Percentiles rank a stretch among this genome's conserved stretches.
Evolutionary conservation across 2,888 invertebrate species (phyloP).

Genomic region (Caenorhabditis drosophilae): DNA sequence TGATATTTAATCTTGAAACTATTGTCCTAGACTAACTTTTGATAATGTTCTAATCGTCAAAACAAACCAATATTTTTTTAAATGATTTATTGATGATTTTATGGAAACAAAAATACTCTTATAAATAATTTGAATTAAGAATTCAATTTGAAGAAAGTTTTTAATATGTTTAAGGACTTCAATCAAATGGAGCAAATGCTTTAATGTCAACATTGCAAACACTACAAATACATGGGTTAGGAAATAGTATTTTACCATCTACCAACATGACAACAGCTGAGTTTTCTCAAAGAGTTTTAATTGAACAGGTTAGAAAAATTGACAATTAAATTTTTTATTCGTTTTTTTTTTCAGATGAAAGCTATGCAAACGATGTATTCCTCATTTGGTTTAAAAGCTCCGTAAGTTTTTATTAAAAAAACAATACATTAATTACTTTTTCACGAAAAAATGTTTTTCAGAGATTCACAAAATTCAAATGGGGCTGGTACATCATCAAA

Average conservation of each 20-base stretch:
- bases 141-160: too few relatives aligned
- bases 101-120: too few relatives aligned
- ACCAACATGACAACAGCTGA: slow-evolving; percentile 16
- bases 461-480: neutral
- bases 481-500: neutral
- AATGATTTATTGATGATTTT: too few relatives aligned
- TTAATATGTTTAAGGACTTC: slow-evolving; percentile 17
- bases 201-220: slow-evolving; percentile 37
- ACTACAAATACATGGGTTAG: slow-evolving; percentile 32
- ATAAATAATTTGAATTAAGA: too few relatives aligned
- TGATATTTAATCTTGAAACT: too few relatives aligned
- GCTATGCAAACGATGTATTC: slow-evolving; percentile 27
- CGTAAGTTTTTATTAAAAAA: too few relatives aligned
- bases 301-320: slow-evolving; percentile 25
- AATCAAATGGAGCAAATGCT: slow-evolving; percentile 17
- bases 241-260: slow-evolving; percentile 11
- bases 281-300: slow-evolving; percentile 18
- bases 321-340: neutral
- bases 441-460: too few relatives aligned
- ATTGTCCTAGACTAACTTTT: too few relatives aligned
- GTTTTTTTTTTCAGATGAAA: slow-evolving; percentile 12
- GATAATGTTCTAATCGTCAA: too few relatives aligned
- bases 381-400: neutral
- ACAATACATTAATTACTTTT: too few relatives aligned
- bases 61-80: too few relatives aligned